phyloP scores from a whole-genome alignment of 2,113 vertebrate genomes.

The Suricata suricatta region DNA sequence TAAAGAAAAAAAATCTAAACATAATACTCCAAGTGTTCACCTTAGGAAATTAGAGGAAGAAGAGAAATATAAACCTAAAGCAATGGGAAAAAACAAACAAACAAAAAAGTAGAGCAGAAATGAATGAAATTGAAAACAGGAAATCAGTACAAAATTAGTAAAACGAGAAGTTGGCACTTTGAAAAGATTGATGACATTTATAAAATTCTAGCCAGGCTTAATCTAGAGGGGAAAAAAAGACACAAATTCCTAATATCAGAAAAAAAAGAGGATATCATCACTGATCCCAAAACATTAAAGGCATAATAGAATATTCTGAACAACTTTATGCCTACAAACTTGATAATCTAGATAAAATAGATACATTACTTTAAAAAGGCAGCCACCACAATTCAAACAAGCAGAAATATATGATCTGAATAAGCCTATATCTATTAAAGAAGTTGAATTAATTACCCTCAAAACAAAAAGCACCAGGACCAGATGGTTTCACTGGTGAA shows the following conservation, averaged over 20 bases:
- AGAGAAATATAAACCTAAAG: not conserved
- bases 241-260: not conserved
- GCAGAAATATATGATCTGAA: not conserved
- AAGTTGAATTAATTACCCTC: not conserved
- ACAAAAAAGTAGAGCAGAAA: not conserved
- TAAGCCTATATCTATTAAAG: not conserved
- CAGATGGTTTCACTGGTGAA: not conserved
- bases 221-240: not conserved
- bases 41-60: not conserved
- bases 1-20: not conserved
- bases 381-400: not conserved
- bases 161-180: not conserved
- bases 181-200: not conserved
- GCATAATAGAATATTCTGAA: not conserved
- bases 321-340: not conserved
- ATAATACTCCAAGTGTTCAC: not conserved
- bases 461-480: not conserved
- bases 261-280: not conserved
- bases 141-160: constrained; percentile 8
- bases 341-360: not conserved
- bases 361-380: not conserved
- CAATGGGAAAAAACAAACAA: not conserved
- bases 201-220: not conserved
- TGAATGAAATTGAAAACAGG: not conserved
- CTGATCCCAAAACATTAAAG: not conserved